A percentile compares a stretch with the other conserved stretches of the same genome.
Conservation (phyloP, 2,113 vertebrate species). For the Neomonachus schauinslandi region DNA sequence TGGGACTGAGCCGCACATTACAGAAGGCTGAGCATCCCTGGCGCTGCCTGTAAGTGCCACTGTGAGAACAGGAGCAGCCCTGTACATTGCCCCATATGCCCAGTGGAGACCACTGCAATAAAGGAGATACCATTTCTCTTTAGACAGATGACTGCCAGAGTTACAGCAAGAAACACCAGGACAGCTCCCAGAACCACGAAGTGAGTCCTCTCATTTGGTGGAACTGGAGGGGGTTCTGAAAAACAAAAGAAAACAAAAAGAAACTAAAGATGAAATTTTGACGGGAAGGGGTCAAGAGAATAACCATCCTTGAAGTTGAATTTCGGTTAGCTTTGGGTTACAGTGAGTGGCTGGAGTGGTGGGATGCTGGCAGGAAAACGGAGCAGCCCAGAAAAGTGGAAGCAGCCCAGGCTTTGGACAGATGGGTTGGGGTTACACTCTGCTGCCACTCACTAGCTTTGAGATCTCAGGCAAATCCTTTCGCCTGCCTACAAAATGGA, state of each 20-base stretch:
- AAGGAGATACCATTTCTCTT: constrained; percentile 69
- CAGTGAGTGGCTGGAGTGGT: background rate
- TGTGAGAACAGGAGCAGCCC: background rate
- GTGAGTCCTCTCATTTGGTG: constrained; percentile 41
- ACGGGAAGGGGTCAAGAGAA: background rate
- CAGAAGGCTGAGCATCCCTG: background rate
- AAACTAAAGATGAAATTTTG: constrained; percentile 37
- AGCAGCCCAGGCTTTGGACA: background rate
- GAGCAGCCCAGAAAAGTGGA: background rate
- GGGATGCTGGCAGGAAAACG: background rate
- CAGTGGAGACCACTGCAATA: background rate
- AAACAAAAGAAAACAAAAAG: constrained; percentile 39
- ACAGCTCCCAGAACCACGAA: background rate
- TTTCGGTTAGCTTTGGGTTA: background rate
- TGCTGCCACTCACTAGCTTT: background rate
- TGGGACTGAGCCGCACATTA: background rate
- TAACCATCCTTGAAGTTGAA: background rate
- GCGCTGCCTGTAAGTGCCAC: background rate
- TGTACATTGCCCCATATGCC: background rate
- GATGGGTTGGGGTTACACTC: background rate
- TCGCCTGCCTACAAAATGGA: background rate
- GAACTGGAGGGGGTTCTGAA: constrained; percentile 42
- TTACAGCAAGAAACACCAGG: background rate
- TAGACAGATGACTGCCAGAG: background rate
- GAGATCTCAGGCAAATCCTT: background rate